Evolutionary conservation across 2,113 vertebrate genomes (phyloP).

Genomic region (Microtus ochrogaster): DNA sequence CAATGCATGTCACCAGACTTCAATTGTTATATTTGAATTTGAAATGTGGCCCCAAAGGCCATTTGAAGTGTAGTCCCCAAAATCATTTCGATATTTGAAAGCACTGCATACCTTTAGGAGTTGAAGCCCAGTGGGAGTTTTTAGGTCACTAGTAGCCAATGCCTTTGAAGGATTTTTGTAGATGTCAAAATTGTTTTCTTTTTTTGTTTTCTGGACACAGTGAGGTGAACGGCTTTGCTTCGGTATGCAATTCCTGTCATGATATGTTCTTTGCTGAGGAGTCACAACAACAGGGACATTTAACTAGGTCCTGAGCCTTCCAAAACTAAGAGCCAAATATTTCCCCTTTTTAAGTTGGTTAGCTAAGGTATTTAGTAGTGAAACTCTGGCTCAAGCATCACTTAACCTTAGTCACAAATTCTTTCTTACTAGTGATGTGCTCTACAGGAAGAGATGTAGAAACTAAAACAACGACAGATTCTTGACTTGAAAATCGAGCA

Average conservation of each 20-base stretch:
- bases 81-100: background rate
- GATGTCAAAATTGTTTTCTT: background rate
- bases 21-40: background rate
- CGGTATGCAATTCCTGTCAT: background rate
- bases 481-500: constrained; percentile 22
- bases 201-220: background rate
- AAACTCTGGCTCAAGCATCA: background rate
- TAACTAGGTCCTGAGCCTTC: background rate
- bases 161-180: background rate
- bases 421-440: background rate
- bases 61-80: background rate
- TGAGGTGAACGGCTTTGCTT: background rate
- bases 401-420: background rate
- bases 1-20: background rate
- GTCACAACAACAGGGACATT: background rate
- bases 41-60: background rate
- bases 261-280: background rate
- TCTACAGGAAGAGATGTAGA: background rate
- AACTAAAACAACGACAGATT: background rate
- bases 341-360: background rate
- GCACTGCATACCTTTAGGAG: background rate
- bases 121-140: background rate
- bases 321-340: background rate
- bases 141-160: background rate
- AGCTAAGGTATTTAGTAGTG: background rate